These are phyloP conservation scores for Bucco capensis DNA, from an alignment of 2,113 vertebrate genomes.

Conservation along the genomic window DNA sequence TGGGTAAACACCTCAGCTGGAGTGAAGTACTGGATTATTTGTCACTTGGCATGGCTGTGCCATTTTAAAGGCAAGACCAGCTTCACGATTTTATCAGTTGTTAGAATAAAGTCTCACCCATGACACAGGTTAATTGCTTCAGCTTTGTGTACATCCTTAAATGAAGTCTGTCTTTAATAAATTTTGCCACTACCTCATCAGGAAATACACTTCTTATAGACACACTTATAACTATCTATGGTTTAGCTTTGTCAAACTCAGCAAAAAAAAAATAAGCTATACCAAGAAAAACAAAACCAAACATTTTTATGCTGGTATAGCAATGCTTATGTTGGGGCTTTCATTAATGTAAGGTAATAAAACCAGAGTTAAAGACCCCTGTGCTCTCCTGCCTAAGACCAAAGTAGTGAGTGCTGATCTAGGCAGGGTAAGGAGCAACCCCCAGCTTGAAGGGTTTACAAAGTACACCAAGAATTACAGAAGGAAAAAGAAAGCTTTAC, in stretches of 20 bases:
- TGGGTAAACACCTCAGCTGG: constrained; percentile 16
- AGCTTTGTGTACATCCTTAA: not conserved
- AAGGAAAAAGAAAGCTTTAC: not conserved
- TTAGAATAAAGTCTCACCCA: not conserved
- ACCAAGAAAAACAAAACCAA: not conserved
- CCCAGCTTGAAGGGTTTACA: not conserved
- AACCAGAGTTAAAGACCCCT: not conserved
- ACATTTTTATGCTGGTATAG: not conserved
- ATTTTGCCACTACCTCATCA: not conserved
- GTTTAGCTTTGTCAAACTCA: not conserved
- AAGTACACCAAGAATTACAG: not conserved
- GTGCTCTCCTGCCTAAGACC: not conserved
- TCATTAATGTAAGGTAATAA: not conserved
- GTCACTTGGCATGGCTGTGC: not conserved
- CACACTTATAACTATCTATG: not conserved
- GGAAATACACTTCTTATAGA: not conserved
- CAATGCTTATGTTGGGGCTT: not conserved
- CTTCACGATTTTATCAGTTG: not conserved
- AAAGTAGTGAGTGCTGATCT: not conserved
- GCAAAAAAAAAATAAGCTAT: not conserved
- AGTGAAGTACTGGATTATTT: not conserved
- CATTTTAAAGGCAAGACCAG: not conserved
- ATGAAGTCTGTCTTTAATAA: not conserved
- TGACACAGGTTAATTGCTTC: not conserved
- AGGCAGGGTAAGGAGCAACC: not conserved